Percentiles rank a stretch among this genome's conserved stretches.
These are phyloP conservation scores for Apodemus agrarius DNA, from an alignment of 2,797 vertebrate species.

Conservation along the genomic window DNA sequence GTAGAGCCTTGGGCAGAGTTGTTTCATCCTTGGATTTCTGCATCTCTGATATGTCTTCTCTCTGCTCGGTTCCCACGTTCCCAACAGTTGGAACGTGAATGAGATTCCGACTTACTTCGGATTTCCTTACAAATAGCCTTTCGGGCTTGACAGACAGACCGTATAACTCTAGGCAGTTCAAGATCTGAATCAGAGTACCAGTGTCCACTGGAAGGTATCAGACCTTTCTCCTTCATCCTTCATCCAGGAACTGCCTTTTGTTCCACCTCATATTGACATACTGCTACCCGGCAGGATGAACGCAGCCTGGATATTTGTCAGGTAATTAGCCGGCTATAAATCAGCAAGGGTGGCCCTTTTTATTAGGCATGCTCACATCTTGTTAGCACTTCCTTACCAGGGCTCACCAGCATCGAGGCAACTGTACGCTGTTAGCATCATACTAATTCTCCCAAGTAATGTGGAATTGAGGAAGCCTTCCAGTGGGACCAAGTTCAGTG, in stretches of 20 bases:
- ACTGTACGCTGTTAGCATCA: slow-evolving; percentile 70
- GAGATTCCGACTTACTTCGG: slow-evolving; percentile 63
- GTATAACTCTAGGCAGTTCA: not conserved
- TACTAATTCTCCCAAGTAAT: slow-evolving; percentile 63
- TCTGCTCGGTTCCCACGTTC: not conserved
- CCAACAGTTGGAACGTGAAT: not conserved
- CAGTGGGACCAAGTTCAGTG: not conserved
- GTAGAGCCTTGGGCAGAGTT: not conserved
- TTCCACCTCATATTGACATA: slow-evolving; percentile 32
- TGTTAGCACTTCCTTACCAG: slow-evolving; percentile 78
- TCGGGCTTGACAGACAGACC: not conserved
- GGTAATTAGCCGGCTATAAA: slow-evolving; percentile 68
- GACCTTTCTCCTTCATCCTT: slow-evolving; percentile 55
- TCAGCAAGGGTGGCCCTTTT: slow-evolving; percentile 71
- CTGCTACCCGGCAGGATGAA: not conserved
- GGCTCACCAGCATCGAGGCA: slow-evolving; percentile 69
- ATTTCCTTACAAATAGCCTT: not conserved
- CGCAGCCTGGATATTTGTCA: slow-evolving; percentile 57
- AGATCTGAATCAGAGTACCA: slow-evolving; percentile 54
- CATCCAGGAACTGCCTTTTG: not conserved
- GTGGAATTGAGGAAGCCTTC: slow-evolving; percentile 33
- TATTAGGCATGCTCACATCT: slow-evolving; percentile 80
- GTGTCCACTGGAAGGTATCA: slow-evolving; percentile 53
- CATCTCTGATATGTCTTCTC: not conserved
- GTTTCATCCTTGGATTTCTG: not conserved